Evolutionary conservation across 1,140 invertebrate genomes (phyloP).

Genomic region (Cydia pomonella): DNA sequence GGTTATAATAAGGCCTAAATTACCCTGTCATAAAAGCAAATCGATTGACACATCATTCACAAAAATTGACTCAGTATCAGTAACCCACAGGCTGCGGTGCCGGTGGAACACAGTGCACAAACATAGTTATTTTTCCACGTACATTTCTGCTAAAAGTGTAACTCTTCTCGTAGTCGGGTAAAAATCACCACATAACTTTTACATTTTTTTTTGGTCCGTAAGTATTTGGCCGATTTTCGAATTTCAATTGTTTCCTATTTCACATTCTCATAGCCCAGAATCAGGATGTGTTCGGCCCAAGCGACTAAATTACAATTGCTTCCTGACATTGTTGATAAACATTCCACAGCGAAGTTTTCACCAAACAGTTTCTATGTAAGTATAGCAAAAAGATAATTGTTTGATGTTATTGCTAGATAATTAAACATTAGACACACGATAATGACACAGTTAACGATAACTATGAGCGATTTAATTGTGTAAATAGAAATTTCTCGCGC

Average conservation of each 20-base stretch:
- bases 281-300: conserved; percentile 39
- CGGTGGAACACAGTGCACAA: no score
- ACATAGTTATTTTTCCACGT: no score
- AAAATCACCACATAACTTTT: no score
- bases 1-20: no score
- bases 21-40: no score
- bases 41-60: no score
- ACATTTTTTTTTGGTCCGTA: no score
- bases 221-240: no score
- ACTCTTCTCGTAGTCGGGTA: no score
- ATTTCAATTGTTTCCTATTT: neutral
- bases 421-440: conserved; percentile 1
- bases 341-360: conserved; percentile 39
- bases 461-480: neutral
- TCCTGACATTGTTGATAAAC: conserved; percentile 55
- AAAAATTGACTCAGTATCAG: no score
- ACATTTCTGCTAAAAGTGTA: no score
- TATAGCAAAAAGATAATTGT: conserved; percentile 23
- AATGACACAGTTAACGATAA: neutral
- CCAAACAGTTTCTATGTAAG: conserved; percentile 26
- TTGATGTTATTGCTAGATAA: conserved; percentile 11
- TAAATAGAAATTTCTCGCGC: neutral
- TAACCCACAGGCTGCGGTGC: no score
- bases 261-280: conserved; percentile 7
- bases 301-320: conserved; percentile 51